Percentiles rank a stretch among this genome's conserved stretches.
These are phyloP conservation scores for Sycobia sp. DNA, from an alignment of 1,140 invertebrate genomes.

Conservation along the genomic window DNA sequence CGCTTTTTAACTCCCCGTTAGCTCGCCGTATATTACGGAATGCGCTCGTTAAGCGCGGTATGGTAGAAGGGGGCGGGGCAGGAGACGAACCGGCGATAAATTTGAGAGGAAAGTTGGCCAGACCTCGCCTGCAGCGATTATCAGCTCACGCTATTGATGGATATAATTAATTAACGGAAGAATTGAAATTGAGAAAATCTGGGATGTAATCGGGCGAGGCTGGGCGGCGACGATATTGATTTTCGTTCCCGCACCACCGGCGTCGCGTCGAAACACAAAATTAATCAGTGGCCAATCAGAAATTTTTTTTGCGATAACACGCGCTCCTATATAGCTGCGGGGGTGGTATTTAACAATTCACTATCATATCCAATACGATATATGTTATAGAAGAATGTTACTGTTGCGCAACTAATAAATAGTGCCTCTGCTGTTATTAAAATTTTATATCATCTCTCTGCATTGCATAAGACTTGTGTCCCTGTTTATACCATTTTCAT, in stretches of 20 bases:
- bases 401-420: too few relatives aligned
- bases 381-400: too few relatives aligned
- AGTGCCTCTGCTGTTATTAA: too few relatives aligned
- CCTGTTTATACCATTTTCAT: too few relatives aligned
- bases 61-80: not conserved
- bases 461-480: too few relatives aligned
- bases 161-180: conserved; percentile 1
- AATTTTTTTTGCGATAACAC: conserved; percentile 25
- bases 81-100: not conserved
- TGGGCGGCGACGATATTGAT: conserved; percentile 2
- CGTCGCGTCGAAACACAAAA: conserved; percentile 11
- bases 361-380: too few relatives aligned
- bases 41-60: not conserved
- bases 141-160: not conserved
- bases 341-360: conserved; percentile 20
- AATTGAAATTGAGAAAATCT: conserved; percentile 13
- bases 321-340: not conserved
- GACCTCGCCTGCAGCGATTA: not conserved
- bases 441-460: too few relatives aligned
- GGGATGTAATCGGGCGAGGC: too few relatives aligned
- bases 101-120: not conserved
- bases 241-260: not conserved
- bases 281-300: conserved; percentile 27
- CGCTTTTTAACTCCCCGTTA: not conserved
- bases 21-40: not conserved